These are phyloP conservation scores for Mormyrus hasselquistii DNA, from an alignment of 2,797 vertebrate species.

Conservation along the genomic window DNA sequence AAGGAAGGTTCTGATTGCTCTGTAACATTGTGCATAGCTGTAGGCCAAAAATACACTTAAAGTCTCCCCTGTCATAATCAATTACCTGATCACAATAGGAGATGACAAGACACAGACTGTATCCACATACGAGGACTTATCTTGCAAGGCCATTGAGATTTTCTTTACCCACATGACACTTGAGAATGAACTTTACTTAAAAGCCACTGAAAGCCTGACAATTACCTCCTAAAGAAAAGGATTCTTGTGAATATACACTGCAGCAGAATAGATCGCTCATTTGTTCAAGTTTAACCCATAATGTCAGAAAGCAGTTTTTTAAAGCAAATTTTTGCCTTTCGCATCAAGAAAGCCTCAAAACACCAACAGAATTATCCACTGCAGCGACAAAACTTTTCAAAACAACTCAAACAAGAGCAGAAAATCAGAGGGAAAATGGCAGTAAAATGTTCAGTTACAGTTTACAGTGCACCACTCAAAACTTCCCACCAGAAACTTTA, in stretches of 20 bases:
- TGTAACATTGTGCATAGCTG: neutral
- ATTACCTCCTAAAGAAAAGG: neutral
- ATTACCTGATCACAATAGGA: conserved; percentile 8
- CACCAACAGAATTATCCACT: neutral
- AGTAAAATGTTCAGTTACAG: neutral
- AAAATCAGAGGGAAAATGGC: neutral
- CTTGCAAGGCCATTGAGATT: neutral
- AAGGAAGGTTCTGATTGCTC: neutral
- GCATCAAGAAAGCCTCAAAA: neutral
- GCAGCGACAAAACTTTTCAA: neutral
- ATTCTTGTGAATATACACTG: neutral
- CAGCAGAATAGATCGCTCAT: neutral
- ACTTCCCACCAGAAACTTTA: neutral
- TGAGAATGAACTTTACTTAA: neutral
- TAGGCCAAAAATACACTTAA: neutral
- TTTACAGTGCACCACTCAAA: neutral
- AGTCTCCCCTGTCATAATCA: neutral
- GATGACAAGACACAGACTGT: neutral
- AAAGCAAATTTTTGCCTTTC: neutral
- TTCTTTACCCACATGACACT: neutral
- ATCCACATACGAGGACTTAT: neutral
- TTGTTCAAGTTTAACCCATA: neutral
- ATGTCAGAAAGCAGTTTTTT: neutral
- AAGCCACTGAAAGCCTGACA: neutral
- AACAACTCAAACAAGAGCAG: neutral